Percentiles rank a stretch among this genome's conserved stretches.
phyloP scores from a whole-genome alignment of 2,888 invertebrate genomes.

The Podabrus alpinus region DNA sequence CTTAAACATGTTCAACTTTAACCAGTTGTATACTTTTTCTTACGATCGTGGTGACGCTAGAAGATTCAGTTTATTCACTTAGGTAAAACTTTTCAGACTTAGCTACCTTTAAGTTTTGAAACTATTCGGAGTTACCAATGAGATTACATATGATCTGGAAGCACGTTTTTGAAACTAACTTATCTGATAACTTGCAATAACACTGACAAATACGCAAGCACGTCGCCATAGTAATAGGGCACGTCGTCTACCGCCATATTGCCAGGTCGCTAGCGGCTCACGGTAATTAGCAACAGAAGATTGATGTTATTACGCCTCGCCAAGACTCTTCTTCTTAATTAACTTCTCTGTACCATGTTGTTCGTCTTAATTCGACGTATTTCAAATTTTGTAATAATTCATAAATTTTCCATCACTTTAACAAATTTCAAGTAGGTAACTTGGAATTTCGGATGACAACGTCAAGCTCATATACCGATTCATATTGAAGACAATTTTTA shows the following conservation, averaged over 20 bases:
- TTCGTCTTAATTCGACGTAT: slow-evolving; percentile 36
- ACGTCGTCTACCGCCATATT: slow-evolving; percentile 37
- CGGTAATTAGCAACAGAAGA: slow-evolving; percentile 44
- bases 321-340: slow-evolving; percentile 45
- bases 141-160: slow-evolving; percentile 12
- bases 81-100: neutral
- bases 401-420: slow-evolving; percentile 11
- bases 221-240: slow-evolving; percentile 35
- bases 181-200: slow-evolving; percentile 29
- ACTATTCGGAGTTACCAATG: neutral
- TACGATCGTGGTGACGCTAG: neutral
- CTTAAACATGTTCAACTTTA: neutral
- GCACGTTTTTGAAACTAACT: slow-evolving; percentile 29
- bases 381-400: slow-evolving; percentile 25
- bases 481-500: neutral
- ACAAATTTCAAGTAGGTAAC: neutral
- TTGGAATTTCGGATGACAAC: neutral
- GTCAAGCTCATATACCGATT: neutral
- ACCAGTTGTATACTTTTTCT: neutral
- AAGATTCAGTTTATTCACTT: neutral
- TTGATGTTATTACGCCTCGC: slow-evolving; percentile 45
- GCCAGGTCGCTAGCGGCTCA: slow-evolving; percentile 39
- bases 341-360: slow-evolving; percentile 41
- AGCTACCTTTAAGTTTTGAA: neutral
- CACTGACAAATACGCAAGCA: slow-evolving; percentile 31